Conservation (phyloP, 2,113 vertebrate genomes). For the Microtus richardsoni region DNA sequence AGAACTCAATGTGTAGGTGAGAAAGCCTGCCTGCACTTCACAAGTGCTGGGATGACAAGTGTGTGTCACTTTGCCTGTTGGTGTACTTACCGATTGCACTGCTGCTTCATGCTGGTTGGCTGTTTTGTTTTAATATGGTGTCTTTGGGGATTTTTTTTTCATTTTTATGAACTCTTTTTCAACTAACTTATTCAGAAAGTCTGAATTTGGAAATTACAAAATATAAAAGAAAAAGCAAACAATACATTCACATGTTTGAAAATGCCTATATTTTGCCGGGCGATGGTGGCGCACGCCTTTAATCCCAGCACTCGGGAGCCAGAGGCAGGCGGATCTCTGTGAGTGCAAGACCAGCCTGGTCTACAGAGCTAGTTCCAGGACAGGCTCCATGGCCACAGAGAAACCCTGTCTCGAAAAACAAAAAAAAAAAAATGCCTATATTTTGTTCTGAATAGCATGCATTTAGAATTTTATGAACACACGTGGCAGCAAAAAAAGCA, state of each 20-base stretch:
- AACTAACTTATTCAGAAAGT: not conserved
- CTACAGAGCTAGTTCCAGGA: too few species aligned
- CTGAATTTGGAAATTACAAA: conserved; percentile 3
- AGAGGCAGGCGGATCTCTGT: too few species aligned
- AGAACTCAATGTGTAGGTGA: not conserved
- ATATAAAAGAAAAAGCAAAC: not conserved
- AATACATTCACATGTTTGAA: not conserved
- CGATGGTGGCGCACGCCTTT: too few species aligned
- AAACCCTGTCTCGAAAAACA: too few species aligned
- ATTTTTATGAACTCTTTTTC: not conserved
- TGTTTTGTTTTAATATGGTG: not conserved
- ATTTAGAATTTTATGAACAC: not conserved
- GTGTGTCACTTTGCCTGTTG: not conserved
- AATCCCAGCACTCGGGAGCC: too few species aligned
- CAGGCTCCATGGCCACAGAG: too few species aligned
- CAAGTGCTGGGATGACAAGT: not conserved
- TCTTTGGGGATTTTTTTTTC: conserved; percentile 12
- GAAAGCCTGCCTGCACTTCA: not conserved
- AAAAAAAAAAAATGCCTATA: not conserved
- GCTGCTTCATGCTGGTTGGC: not conserved
- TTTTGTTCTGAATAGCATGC: not conserved
- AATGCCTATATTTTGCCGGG: too few species aligned
- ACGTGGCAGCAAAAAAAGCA: not conserved
- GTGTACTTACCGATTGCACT: not conserved
- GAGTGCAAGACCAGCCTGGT: too few species aligned